Evolutionary conservation across 2,888 invertebrate species (phyloP).

Genomic region (Athetis lepigone): DNA sequence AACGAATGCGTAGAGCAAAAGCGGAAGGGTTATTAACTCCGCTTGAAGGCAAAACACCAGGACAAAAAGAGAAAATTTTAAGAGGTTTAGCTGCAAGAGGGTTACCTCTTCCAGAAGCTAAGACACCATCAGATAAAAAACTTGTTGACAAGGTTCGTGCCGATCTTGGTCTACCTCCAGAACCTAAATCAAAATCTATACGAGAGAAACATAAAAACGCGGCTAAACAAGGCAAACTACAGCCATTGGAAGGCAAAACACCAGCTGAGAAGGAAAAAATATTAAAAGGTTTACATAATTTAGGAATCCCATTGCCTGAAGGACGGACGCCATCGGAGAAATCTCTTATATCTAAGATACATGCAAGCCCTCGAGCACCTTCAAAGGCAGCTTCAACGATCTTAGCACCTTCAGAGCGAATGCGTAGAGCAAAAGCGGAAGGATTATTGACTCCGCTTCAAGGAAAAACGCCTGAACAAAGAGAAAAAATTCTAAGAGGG

Average conservation of each 20-base stretch:
- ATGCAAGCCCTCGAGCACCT: not conserved
- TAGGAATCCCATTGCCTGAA: not conserved
- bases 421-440: slow-evolving; percentile 13
- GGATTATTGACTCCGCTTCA: slow-evolving; percentile 31
- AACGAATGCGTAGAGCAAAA: slow-evolving; percentile 52
- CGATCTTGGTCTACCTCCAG: not conserved
- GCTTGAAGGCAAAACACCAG: slow-evolving; percentile 26
- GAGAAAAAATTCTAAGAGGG: slow-evolving; percentile 60
- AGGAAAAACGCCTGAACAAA: slow-evolving; percentile 60
- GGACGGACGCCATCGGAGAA: not conserved
- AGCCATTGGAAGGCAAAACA: not conserved
- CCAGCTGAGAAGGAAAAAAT: not conserved
- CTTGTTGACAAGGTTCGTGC: not conserved
- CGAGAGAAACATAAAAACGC: not conserved
- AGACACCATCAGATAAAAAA: slow-evolving; percentile 15
- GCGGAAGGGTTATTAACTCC: slow-evolving; percentile 65
- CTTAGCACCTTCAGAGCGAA: slow-evolving; percentile 10
- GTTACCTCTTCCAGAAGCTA: slow-evolving; percentile 4
- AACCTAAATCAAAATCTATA: not conserved
- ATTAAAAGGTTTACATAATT: not conserved
- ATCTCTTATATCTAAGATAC: slow-evolving; percentile 44
- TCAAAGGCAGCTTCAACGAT: not conserved
- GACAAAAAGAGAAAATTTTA: slow-evolving; percentile 34
- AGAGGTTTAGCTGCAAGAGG: not conserved
- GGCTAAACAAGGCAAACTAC: not conserved